These are phyloP conservation scores for Pitta sordida DNA, from an alignment of 2,113 vertebrate genomes.

Conservation along the genomic window DNA sequence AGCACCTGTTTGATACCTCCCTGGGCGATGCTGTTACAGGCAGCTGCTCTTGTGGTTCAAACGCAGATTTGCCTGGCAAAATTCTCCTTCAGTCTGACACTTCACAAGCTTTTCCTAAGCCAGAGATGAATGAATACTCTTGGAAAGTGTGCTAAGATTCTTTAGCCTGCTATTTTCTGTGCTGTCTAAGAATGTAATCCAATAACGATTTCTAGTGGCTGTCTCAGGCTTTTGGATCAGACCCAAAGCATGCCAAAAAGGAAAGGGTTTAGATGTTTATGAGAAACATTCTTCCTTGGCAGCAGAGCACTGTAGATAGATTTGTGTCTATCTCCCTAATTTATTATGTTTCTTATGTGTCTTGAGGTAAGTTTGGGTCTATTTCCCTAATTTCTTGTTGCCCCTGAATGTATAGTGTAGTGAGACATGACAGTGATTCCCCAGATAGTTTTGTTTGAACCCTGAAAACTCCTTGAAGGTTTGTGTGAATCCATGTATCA, in stretches of 20 bases:
- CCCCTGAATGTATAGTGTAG: not conserved
- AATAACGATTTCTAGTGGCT: conserved; percentile 44
- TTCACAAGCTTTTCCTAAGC: conserved; percentile 24
- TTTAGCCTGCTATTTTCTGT: conserved; percentile 44
- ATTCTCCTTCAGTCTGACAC: conserved; percentile 16
- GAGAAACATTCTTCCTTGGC: not conserved
- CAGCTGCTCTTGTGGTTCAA: conserved; percentile 6
- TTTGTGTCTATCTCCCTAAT: not conserved
- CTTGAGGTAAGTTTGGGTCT: not conserved
- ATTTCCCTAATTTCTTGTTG: not conserved
- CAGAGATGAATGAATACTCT: conserved; percentile 33
- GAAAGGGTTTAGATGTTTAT: not conserved
- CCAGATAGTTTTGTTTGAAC: not conserved
- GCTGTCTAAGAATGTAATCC: conserved; percentile 59
- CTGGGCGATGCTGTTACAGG: not conserved
- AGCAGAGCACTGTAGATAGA: not conserved
- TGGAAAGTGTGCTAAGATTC: conserved; percentile 45
- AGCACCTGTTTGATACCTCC: not conserved
- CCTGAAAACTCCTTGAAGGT: not conserved
- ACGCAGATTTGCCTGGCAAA: conserved; percentile 16
- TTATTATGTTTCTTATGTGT: not conserved
- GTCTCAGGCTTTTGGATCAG: conserved; percentile 39
- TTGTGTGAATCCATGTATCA: not conserved
- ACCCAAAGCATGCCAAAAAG: not conserved
- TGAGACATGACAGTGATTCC: not conserved